Percentiles rank a stretch among this genome's conserved stretches.
Conservation (phyloP, 2,888 invertebrate species). For the Stenichneumon culpator region DNA sequence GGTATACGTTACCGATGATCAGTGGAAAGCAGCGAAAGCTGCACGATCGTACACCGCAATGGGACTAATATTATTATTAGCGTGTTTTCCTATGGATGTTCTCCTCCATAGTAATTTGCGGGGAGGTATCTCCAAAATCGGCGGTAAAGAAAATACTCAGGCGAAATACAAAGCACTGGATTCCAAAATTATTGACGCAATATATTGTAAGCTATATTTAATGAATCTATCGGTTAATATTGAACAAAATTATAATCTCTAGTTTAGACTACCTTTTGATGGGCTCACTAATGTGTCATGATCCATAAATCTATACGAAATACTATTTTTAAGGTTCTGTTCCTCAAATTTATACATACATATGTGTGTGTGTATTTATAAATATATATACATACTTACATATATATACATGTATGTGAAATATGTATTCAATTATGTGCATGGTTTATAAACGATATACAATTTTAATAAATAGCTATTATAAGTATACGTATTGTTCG, state of each 20-base stretch:
- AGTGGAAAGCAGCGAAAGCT: slow-evolving; percentile 3
- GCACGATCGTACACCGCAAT: slow-evolving; percentile 10
- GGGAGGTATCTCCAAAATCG: not conserved
- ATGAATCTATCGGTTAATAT: not conserved
- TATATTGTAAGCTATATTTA: not conserved
- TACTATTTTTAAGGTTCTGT: slow-evolving; percentile 4
- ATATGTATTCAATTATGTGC: too few species aligned
- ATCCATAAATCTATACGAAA: not conserved
- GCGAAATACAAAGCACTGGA: not conserved
- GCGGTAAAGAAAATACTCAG: not conserved
- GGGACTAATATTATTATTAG: not conserved
- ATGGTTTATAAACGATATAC: too few species aligned
- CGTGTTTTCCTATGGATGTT: not conserved
- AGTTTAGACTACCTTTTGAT: not conserved
- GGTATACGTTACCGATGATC: not conserved
- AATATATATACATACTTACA: too few species aligned
- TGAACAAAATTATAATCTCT: not conserved
- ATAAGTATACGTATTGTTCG: too few species aligned
- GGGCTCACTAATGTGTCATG: not conserved
- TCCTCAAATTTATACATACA: too few species aligned
- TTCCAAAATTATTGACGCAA: slow-evolving; percentile 11
- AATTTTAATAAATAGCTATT: too few species aligned
- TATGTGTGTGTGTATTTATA: too few species aligned
- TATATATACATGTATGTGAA: too few species aligned
- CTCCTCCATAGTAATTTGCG: not conserved